phyloP scores from a whole-genome alignment of 2,888 invertebrate genomes.

The Catocala fraxini region DNA sequence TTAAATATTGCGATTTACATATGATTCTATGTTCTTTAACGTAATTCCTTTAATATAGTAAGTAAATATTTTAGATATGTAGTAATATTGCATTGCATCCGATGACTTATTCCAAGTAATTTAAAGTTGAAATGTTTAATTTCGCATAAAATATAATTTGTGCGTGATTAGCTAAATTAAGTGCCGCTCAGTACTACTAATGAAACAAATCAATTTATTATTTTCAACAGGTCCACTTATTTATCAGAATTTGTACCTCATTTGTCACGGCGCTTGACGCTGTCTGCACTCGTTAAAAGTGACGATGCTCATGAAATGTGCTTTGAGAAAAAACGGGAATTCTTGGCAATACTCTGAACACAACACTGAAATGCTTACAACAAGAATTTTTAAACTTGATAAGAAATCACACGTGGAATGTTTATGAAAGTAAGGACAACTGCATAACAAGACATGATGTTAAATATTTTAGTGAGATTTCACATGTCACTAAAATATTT shows the following conservation, averaged over 20 bases:
- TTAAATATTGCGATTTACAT: constrained; percentile 7
- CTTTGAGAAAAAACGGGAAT: constrained; percentile 40
- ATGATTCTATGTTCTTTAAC: too few species aligned
- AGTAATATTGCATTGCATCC: too few species aligned
- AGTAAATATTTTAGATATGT: too few species aligned
- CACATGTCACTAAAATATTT: too few species aligned
- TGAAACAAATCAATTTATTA: not conserved
- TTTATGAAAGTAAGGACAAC: constrained; percentile 2
- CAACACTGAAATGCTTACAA: constrained; percentile 16
- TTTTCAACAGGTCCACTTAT: not conserved
- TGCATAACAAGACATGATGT: not conserved
- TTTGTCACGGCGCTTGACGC: constrained; percentile 60
- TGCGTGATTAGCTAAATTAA: too few species aligned
- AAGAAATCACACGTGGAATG: constrained; percentile 8
- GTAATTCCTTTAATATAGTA: too few species aligned
- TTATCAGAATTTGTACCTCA: constrained; percentile 46
- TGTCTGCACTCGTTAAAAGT: constrained; percentile 61
- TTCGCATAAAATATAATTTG: too few species aligned
- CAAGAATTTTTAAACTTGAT: constrained; percentile 14
- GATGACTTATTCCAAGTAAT: too few species aligned
- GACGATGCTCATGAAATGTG: constrained; percentile 56
- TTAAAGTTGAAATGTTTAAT: too few species aligned
- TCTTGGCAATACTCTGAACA: constrained; percentile 63
- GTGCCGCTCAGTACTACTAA: not conserved
- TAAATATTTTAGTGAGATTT: too few species aligned